Base-by-base conservation (phyloP, 2,888 invertebrate species). In the Doris montereyensis region DNA sequence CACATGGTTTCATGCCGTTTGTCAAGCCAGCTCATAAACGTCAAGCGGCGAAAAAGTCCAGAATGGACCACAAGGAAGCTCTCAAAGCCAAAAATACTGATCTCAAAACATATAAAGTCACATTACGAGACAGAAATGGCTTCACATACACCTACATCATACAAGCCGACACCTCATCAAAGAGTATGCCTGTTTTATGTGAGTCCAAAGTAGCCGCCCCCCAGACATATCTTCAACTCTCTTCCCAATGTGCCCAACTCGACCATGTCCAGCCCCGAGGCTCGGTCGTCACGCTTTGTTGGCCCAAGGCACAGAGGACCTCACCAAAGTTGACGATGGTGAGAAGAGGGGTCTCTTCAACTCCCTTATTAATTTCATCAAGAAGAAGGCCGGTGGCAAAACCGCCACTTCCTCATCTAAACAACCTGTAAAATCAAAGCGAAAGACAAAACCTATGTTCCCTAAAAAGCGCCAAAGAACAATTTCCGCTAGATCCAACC, bases 1-100 rank as follows among this genome's bases (percentile, higher is more conserved):
- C 88, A 41, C 82, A 82, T 75, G 89, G 89, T 79, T 88, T 87
- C 83, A 89, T 89, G 89, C 89, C 89, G 26, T 89, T 88, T 81
- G 87, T 88, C 17, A 83, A 81, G n/a, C 84, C 85, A n/a, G 85
- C 85, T 3, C 85, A 86, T 80, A 87, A 84, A 71, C 78, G 83
- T 32, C 81, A 77, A 62, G 83, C 82, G 0, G 79, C 85, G 52
- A 87, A 87, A 78, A 83, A 84, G 67, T 82, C 82, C 58, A 86
- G 87, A 85, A 78, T 83, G 30, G 85, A 85, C 41, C 86, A 86
- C 78, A 80, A 70, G 8, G 83, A 83, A 58, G 21, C 73, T 28
- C 24, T 70, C 30, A 74, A 71, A 57, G 35, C 70, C 68, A 81
- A 78, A 34, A 30, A 78, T 10, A 76, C 76, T 10, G 83, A 84